Evolutionary conservation across 35 echinoderm and acorn worm genomes (phyloP).

Genomic region (Stichopus chloronotus): DNA sequence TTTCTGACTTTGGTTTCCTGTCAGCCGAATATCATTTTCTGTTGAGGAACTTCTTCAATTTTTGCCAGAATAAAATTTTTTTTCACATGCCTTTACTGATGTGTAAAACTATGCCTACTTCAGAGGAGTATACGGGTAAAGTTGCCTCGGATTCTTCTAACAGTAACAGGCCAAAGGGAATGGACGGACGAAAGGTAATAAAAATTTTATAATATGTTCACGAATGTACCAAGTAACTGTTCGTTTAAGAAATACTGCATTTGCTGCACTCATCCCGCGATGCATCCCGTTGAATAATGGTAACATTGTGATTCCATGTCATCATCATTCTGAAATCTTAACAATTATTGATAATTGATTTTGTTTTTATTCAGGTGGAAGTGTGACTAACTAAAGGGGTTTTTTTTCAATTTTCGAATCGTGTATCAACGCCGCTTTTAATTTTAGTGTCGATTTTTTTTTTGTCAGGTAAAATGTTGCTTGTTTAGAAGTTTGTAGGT

Average conservation of each 20-base stretch:
- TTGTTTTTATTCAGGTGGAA: too few species aligned
- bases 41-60: not conserved
- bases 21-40: not conserved
- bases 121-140: slow-evolving; percentile 57
- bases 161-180: slow-evolving; percentile 65
- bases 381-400: too few species aligned
- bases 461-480: too few species aligned
- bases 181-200: slow-evolving; percentile 92
- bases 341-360: too few species aligned
- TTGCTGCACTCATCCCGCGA: too few species aligned
- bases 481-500: too few species aligned
- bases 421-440: too few species aligned
- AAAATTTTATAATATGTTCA: slow-evolving; percentile 3
- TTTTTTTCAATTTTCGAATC: too few species aligned
- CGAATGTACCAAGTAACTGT: not conserved
- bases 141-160: slow-evolving; percentile 81
- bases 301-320: too few species aligned
- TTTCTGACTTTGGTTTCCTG: not conserved
- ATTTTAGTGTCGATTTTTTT: too few species aligned
- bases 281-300: too few species aligned
- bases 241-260: not conserved
- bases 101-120: slow-evolving; percentile 62
- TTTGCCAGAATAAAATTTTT: not conserved
- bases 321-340: too few species aligned
- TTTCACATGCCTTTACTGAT: slow-evolving; percentile 54